Conservation (phyloP, 2,113 vertebrate genomes). For the Megalops atlanticus region DNA sequence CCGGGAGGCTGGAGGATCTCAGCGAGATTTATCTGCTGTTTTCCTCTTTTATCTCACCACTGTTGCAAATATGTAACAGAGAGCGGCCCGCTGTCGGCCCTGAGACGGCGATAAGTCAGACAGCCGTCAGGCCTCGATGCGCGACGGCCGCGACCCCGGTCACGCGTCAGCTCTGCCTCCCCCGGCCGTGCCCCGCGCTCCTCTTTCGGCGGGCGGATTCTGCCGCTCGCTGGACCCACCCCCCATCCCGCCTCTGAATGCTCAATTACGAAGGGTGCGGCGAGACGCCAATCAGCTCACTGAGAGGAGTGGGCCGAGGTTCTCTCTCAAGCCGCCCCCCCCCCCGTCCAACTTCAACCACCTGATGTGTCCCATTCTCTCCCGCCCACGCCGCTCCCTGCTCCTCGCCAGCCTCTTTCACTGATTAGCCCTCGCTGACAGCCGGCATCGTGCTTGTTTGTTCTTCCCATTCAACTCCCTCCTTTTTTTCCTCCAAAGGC, state of each 20-base stretch:
- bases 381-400: not conserved
- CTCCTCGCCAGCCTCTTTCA: not conserved
- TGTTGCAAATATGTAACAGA: constrained; percentile 16
- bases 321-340: too few relatives aligned
- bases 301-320: too few relatives aligned
- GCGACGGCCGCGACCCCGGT: not conserved
- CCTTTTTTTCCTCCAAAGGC: not conserved
- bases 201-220: too few relatives aligned
- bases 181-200: too few relatives aligned
- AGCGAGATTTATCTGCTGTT: not conserved
- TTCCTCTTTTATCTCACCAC: not conserved
- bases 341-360: not conserved
- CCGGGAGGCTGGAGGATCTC: not conserved
- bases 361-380: not conserved
- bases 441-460: not conserved
- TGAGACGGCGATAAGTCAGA: not conserved
- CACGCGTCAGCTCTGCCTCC: not conserved
- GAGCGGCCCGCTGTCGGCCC: not conserved
- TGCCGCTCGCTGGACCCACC: too few relatives aligned
- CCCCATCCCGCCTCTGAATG: too few relatives aligned
- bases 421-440: not conserved
- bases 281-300: too few relatives aligned
- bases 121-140: not conserved
- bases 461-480: not conserved
- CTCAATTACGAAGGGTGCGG: too few relatives aligned